phyloP scores from a whole-genome alignment of 2,113 vertebrate species.

The Echinops telfairi region DNA sequence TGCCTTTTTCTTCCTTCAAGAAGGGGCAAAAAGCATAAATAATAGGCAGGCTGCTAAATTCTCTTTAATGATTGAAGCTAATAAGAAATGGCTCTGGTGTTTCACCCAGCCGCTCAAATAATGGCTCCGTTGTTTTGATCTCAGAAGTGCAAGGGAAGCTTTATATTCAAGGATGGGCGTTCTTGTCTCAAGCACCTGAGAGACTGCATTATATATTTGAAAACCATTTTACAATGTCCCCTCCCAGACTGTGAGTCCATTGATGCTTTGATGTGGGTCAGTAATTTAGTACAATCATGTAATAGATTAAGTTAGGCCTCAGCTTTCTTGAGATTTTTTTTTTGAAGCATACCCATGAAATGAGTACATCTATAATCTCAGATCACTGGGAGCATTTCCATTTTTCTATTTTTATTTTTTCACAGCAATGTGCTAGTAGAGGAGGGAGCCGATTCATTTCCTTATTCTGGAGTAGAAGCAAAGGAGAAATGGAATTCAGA shows the following conservation, averaged over 20 bases:
- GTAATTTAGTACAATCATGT: slow-evolving; percentile 85
- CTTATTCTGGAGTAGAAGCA: slow-evolving; percentile 28
- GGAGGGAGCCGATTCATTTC: background rate
- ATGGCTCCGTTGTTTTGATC: slow-evolving; percentile 91
- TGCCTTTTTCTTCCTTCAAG: slow-evolving; percentile 67
- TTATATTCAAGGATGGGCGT: slow-evolving; percentile 84
- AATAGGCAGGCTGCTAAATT: slow-evolving; percentile 82
- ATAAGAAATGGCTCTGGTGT: slow-evolving; percentile 89
- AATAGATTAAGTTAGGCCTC: slow-evolving; percentile 86
- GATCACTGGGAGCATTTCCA: slow-evolving; percentile 1
- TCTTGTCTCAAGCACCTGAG: slow-evolving; percentile 88
- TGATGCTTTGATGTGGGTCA: slow-evolving; percentile 86
- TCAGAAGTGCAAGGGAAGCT: slow-evolving; percentile 87
- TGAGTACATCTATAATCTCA: slow-evolving; percentile 27
- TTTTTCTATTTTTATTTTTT: slow-evolving; percentile 59
- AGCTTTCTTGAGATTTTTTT: slow-evolving; percentile 77
- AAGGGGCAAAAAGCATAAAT: slow-evolving; percentile 78
- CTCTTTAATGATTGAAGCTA: slow-evolving; percentile 87
- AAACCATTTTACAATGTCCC: slow-evolving; percentile 86
- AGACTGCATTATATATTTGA: slow-evolving; percentile 88
- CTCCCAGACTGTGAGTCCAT: slow-evolving; percentile 76
- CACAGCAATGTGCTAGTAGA: background rate
- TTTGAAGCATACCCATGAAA: slow-evolving; percentile 65
- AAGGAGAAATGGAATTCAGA: slow-evolving; percentile 16
- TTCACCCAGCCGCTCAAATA: slow-evolving; percentile 87